Base-by-base conservation (phyloP, 2,113 vertebrate genomes). In the Chroicocephalus ridibundus region DNA sequence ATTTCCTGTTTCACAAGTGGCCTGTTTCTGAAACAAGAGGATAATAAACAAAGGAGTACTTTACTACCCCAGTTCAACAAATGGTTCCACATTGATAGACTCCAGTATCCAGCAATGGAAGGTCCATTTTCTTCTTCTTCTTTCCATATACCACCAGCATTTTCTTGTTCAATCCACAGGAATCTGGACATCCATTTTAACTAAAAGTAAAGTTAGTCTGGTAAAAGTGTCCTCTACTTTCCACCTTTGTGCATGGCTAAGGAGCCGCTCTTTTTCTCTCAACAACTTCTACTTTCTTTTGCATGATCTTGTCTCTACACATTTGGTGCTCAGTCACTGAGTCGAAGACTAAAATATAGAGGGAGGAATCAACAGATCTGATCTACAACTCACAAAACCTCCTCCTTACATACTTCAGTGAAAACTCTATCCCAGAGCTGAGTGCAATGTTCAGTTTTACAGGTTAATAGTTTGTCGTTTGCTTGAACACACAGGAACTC, bases 401-500 rank as follows among this genome's bases (percentile, higher is more conserved):
- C 38, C 57, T 1, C 1, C n/a, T 65, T 65, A 32, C 44, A 31
- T 34, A 38, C 42, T 58, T 61, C 34, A 29, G 29, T 57, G 78
- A 49, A 64, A 52, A 71, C n/a, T 49, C 65, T 21, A 29, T 55
- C 55, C 65, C 54, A 70, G 42, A 87, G 61, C 31, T 89, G 60
- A 95, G 96, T 85, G 80, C 88, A 92, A 52, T 29, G 40, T 42
- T 92, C 83, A 70, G 54, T 80, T 96, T 93, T 87, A 88, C 86
- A 87, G 81, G 93, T 77, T 96, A 95, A 89, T 95, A 77, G 83
- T 95, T 95, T 94, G 77, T 94, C 9, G 1, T 87, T 91, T 92
- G 90, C 93, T 89, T 97, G 92, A 96, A 66, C 92, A 95, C 96
- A 86, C 62, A 79, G 87, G 76, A 82, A 69, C 36, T 91, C 52